Percentiles rank a stretch among this genome's conserved stretches.
Evolutionary conservation across 1,140 invertebrate species (phyloP).

Genomic region (Agrilus planipennis): DNA sequence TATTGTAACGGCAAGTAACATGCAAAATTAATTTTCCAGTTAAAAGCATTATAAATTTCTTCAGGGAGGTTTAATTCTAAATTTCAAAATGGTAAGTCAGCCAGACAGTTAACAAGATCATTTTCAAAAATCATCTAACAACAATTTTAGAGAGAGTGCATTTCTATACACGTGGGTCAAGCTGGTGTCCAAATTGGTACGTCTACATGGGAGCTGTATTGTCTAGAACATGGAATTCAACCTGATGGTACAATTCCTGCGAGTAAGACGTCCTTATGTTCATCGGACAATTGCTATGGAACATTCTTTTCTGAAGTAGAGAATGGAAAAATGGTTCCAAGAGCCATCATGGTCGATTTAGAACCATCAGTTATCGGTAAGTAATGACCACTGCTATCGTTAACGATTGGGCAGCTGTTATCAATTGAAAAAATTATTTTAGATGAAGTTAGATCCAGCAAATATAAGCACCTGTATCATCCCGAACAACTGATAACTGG

Average conservation of each 20-base stretch:
- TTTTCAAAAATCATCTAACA: too few relatives aligned
- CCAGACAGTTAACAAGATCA: too few relatives aligned
- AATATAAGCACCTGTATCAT: slow-evolving; percentile 62
- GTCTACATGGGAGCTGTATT: slow-evolving; percentile 71
- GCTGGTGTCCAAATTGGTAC: slow-evolving; percentile 81
- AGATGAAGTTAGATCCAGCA: slow-evolving; percentile 55
- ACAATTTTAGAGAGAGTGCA: slow-evolving; percentile 48
- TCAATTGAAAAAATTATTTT: not conserved
- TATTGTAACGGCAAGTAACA: too few relatives aligned
- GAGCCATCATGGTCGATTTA: slow-evolving; percentile 68
- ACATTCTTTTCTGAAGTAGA: slow-evolving; percentile 49
- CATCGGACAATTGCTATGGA: slow-evolving; percentile 39
- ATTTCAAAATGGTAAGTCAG: too few relatives aligned
- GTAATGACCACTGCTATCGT: slow-evolving; percentile 7
- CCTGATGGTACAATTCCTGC: slow-evolving; percentile 49
- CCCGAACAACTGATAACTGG: slow-evolving; percentile 65
- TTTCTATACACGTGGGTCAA: slow-evolving; percentile 73
- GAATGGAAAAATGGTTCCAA: slow-evolving; percentile 58
- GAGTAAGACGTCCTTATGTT: slow-evolving; percentile 27
- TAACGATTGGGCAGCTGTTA: not conserved
- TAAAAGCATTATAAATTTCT: too few relatives aligned
- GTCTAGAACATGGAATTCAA: slow-evolving; percentile 70
- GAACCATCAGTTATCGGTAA: slow-evolving; percentile 60
- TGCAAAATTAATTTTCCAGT: too few relatives aligned
- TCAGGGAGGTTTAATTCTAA: too few relatives aligned